Evolutionary conservation across 2,888 invertebrate genomes (phyloP), one percentile per base, ranked within the genome.

Genomic region (Phragmatobia fuliginosa): DNA sequence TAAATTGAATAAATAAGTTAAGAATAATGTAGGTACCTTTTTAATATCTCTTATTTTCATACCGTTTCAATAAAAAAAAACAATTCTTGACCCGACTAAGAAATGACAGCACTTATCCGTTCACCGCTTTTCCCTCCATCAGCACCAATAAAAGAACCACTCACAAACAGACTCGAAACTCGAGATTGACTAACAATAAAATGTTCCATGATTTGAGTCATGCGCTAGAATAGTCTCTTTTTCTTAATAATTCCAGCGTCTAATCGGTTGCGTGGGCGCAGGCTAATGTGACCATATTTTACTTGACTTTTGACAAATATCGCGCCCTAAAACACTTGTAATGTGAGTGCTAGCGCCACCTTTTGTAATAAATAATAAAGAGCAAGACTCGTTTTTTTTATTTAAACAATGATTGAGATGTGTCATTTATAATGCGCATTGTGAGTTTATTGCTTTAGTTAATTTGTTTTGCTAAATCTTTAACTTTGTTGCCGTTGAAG

Each of bases 201-300:
- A 71, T 69, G 63, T 75, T 77, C 76, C 77, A 72, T 80, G 73
- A 73, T 73, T 82, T 81, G 79, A 81, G 66, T 81, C 81, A 80
- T 65, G 63, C 45, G 38, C 75, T 72, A 71, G 73, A 82, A 82
- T 81, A 82, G 77, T 71, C 67, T 74, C 71, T 81, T 82, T 81
- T 82, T 82, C 83, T 68, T 45, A 80, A 80, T 82, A 82, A 82
- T 75, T 82, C 67, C 74, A 79, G 79, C 80, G 81, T 82, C 79
- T 80, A 80, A 82, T 79, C 81, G 66, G 59, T 62, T 31, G 70
- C 62, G 81, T 82, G 79, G 83, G 81, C 64, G 73, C 61, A 28
- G 58, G 38, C 68, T 68, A 71, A 65, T 67, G 62, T 71, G 59
- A 72, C 77, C 76, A 75, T 72, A 71, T 66, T 73, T 74, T 76